Conservation (phyloP, 1,140 invertebrate genomes). For the Caenorhabditis latens region DNA sequence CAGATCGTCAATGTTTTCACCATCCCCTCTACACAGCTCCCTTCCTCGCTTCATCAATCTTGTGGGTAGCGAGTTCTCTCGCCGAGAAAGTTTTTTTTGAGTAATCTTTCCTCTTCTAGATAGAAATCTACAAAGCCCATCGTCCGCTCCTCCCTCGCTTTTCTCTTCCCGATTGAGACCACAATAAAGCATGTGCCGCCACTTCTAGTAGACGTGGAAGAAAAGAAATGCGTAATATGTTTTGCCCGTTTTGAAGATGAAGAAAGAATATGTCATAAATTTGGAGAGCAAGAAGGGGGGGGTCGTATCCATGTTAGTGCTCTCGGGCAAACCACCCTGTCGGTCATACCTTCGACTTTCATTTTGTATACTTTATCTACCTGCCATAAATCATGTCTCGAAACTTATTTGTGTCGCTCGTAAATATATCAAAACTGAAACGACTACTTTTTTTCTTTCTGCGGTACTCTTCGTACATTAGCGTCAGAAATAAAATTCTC, state of each 20-base stretch:
- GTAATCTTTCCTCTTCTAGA: constrained; percentile 55
- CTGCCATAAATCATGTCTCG: constrained; percentile 24
- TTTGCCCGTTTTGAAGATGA: constrained; percentile 24
- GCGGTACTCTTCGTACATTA: background rate
- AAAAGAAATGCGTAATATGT: constrained; percentile 50
- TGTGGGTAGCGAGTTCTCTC: background rate
- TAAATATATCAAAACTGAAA: background rate
- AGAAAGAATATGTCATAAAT: constrained; percentile 48
- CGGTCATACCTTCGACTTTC: background rate
- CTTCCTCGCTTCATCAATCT: constrained; percentile 52
- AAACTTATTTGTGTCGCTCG: too few relatives aligned
- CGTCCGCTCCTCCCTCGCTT: constrained; percentile 6
- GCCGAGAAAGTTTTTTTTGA: constrained; percentile 45
- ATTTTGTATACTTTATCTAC: constrained; percentile 21
- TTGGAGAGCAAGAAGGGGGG: background rate
- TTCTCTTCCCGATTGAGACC: background rate
- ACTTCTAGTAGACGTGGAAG: constrained; percentile 22
- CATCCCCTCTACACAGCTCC: background rate
- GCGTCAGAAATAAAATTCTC: background rate
- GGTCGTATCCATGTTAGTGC: constrained; percentile 29
- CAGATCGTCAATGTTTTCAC: background rate
- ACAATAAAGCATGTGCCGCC: constrained; percentile 21
- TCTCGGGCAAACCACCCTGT: background rate
- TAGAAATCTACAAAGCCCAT: constrained; percentile 50
- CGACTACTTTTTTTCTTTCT: background rate